Conservation (phyloP, 1,140 invertebrate genomes). For the Macrosteles quadrilineatus region DNA sequence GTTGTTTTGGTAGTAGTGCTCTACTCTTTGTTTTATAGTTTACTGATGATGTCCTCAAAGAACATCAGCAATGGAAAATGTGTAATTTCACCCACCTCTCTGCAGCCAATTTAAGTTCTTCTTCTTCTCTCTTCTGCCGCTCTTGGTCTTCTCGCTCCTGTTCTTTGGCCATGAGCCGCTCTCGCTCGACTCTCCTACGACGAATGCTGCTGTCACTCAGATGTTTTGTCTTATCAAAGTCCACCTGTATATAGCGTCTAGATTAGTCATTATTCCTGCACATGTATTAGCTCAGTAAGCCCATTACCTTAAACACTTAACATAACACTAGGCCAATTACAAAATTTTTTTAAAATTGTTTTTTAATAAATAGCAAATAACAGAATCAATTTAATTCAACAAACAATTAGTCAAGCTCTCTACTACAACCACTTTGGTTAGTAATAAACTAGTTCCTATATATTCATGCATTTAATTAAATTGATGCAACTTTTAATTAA, state of each 20-base stretch:
- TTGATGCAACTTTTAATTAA: too few relatives aligned
- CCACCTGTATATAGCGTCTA: conserved; percentile 69
- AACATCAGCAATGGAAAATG: too few relatives aligned
- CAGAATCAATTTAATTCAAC: too few relatives aligned
- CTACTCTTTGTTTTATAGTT: too few relatives aligned
- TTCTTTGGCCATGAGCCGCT: conserved; percentile 75
- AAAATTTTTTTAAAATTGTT: background rate
- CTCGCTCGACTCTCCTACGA: conserved; percentile 76
- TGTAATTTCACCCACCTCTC: conserved; percentile 66
- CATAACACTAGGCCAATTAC: background rate
- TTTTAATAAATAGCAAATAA: background rate
- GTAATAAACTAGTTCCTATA: too few relatives aligned
- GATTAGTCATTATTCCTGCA: background rate
- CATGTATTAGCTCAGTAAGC: too few relatives aligned
- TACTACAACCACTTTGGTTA: too few relatives aligned
- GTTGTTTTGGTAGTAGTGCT: too few relatives aligned
- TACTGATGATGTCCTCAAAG: too few relatives aligned
- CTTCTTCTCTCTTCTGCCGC: conserved; percentile 56
- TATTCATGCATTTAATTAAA: too few relatives aligned
- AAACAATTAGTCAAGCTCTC: too few relatives aligned
- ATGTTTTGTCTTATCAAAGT: conserved; percentile 93
- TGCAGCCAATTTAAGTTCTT: conserved; percentile 59
- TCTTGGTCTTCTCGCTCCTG: conserved; percentile 73
- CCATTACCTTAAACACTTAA: background rate
- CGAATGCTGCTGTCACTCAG: conserved; percentile 85